Conservation (phyloP, 1,140 invertebrate genomes). For the Lucilia sericata region DNA sequence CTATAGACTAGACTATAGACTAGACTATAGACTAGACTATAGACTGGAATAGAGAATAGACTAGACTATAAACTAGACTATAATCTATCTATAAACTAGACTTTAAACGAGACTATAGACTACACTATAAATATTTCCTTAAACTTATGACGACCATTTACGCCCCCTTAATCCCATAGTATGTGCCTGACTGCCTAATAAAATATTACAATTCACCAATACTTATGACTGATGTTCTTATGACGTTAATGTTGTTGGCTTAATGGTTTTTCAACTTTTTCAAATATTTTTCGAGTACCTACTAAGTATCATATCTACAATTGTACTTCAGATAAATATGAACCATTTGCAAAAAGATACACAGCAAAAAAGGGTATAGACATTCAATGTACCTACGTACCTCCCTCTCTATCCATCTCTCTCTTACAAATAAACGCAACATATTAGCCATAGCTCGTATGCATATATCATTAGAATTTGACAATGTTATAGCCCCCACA, state of each 20-base stretch:
- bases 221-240: neutral
- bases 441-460: neutral
- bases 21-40: no score
- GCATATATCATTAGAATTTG: slow-evolving; percentile 8
- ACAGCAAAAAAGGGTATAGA: neutral
- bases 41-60: no score
- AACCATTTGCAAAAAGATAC: neutral
- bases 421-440: neutral
- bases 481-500: neutral
- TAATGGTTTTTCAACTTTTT: neutral
- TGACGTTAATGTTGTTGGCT: neutral
- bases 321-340: slow-evolving; percentile 12
- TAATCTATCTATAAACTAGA: no score
- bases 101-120: no score
- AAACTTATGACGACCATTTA: neutral
- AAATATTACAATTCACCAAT: neutral
- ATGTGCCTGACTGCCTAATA: neutral
- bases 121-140: no score
- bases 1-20: no score
- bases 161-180: neutral
- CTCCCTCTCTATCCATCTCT: no score
- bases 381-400: no score
- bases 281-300: neutral
- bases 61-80: no score
- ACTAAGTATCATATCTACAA: neutral